phyloP scores from a whole-genome alignment of 2,113 vertebrate species.

The Sinocyclocheilus rhinocerous region DNA sequence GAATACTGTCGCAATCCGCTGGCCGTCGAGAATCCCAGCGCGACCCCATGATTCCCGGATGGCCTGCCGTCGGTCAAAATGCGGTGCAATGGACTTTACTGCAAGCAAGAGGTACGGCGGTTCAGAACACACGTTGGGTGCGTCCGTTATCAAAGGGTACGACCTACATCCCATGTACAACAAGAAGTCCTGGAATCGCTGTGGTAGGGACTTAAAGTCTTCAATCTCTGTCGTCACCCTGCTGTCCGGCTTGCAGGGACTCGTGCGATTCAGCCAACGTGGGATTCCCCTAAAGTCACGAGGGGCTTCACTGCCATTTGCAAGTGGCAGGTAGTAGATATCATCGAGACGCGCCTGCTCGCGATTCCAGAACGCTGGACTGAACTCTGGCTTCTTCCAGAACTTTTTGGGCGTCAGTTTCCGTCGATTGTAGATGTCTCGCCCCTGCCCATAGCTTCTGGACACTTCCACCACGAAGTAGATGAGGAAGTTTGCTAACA shows the following conservation, averaged over 20 bases:
- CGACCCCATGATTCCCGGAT: constrained; percentile 93
- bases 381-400: constrained; percentile 76
- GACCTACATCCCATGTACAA: constrained; percentile 86
- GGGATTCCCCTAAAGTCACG: constrained; percentile 61
- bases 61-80: constrained; percentile 92
- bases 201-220: constrained; percentile 82
- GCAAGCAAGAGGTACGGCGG: constrained; percentile 87
- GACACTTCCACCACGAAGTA: constrained; percentile 84
- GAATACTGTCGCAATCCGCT: constrained; percentile 83
- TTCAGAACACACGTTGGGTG: constrained; percentile 77
- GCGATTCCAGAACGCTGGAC: constrained; percentile 86
- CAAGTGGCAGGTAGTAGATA: constrained; percentile 77
- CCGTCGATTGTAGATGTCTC: constrained; percentile 62
- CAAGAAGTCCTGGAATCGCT: constrained; percentile 89
- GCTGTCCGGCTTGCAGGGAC: constrained; percentile 79
- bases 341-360: constrained; percentile 86
- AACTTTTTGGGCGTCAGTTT: constrained; percentile 75
- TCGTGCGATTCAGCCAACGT: constrained; percentile 70
- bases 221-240: constrained; percentile 71
- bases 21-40: constrained; percentile 75
- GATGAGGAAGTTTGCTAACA: constrained; percentile 86
- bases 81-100: constrained; percentile 86
- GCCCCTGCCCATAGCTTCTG: constrained; percentile 73
- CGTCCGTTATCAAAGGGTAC: constrained; percentile 83
- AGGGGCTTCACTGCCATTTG: constrained; percentile 13